Conservation (phyloP, 2,888 invertebrate genomes). For the Neoascia interrupta region DNA sequence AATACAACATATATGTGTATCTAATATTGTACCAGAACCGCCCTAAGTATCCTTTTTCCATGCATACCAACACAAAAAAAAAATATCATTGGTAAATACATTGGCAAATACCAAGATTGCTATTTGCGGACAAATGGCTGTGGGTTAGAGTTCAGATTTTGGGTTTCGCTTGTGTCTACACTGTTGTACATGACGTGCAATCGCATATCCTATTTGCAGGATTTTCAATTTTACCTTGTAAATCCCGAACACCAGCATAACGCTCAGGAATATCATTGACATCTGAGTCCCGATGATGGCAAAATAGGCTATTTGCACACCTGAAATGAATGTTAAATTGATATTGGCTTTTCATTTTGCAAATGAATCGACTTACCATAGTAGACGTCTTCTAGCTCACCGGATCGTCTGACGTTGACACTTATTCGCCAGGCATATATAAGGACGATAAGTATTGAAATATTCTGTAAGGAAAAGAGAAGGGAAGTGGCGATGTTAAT, state of each 20-base stretch:
- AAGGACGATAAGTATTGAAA: conserved; percentile 87
- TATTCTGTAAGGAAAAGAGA: conserved; percentile 82
- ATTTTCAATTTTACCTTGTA: conserved; percentile 84
- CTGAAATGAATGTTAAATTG: conserved; percentile 80
- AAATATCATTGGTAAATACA: conserved; percentile 17
- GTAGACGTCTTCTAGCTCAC: conserved; percentile 87
- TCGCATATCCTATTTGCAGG: conserved; percentile 11
- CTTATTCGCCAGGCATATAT: conserved; percentile 88
- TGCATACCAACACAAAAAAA: conserved; percentile 11
- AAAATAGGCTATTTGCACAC: conserved; percentile 89
- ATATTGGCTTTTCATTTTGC: conserved; percentile 5
- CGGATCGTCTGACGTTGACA: conserved; percentile 85
- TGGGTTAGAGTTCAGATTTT: background rate
- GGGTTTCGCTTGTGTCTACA: background rate
- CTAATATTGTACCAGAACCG: background rate
- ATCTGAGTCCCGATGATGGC: conserved; percentile 90
- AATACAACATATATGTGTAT: background rate
- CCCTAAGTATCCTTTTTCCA: conserved; percentile 26
- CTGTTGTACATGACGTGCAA: no score
- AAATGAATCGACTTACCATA: conserved; percentile 82
- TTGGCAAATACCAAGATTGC: conserved; percentile 31
- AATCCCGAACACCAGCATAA: conserved; percentile 86
- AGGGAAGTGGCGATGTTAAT: no score
- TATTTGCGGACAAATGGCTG: conserved; percentile 26
- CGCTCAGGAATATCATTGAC: conserved; percentile 87